Conservation (phyloP, 64 coral and sea anemone species). For the Dendronephthya gigantea region DNA sequence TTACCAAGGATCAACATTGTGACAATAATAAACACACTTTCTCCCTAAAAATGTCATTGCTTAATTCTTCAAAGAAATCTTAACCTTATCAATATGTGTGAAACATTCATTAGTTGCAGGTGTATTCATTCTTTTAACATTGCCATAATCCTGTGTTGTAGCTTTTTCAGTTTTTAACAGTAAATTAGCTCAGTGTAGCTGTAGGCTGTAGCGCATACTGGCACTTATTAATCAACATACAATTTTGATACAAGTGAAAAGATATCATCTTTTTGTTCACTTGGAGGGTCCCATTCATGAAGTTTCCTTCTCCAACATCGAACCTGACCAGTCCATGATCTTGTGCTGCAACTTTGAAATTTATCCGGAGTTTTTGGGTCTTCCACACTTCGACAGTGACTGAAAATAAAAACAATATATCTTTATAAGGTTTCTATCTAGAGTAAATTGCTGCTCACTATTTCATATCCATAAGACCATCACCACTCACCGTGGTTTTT, state of each 20-base stretch:
- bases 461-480: no score
- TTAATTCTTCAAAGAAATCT: neutral
- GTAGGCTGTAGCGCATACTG: no score
- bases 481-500: conserved; percentile 39
- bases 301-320: conserved; percentile 70
- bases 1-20: neutral
- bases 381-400: conserved; percentile 51
- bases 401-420: conserved; percentile 5
- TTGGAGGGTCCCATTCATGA: conserved; percentile 58
- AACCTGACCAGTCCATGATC: conserved; percentile 90
- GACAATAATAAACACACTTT: neutral
- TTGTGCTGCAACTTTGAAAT: conserved; percentile 80
- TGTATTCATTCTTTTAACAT: no score
- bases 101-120: no score
- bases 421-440: neutral
- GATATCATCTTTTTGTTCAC: conserved; percentile 45
- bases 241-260: conserved; percentile 57
- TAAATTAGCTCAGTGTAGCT: no score
- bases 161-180: neutral
- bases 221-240: conserved; percentile 12
- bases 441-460: neutral
- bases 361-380: conserved; percentile 89
- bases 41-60: neutral
- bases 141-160: no score
- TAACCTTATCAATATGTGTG: neutral